Evolutionary conservation across 2,888 invertebrate genomes (phyloP), one percentile per base, ranked within the genome.

Genomic region (Drosophila glabriapex): DNA sequence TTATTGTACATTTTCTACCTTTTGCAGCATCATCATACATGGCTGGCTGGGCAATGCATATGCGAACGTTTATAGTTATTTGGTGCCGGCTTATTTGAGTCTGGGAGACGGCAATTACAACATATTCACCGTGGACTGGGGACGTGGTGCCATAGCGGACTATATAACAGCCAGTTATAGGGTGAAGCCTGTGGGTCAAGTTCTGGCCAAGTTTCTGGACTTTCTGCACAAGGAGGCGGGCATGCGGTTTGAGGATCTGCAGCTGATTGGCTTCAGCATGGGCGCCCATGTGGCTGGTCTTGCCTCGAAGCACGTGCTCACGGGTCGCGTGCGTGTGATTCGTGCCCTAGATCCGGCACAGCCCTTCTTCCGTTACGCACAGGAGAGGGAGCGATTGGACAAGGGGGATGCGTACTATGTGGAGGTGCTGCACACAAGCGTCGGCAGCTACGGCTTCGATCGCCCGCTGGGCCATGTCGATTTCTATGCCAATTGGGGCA

Each of bases 371-470:
- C 91, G 88, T 10, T 92, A 85, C 56, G 85, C 91, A 10, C 83
- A 86, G 58, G 73, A 77, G n/a, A 73, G 78, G 7, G 91, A 90
- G 33, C 91, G 92, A 2, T 91, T 97, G 25, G 95, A 95, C 63
- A 91, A 91, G 43, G 94, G 92, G 12, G 96, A 97, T 91, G 97
- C 96, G 0, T 92, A 94, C 50, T 96, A 96, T 87, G 96, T 96
- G 2, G 97, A 97, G 88, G 95, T 96, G 1, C 95, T 97, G 68
- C 97, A 97, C 88, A 96, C 96, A 0, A 95, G 95, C 76, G 95
- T 94, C 9, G 92, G 92, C 46, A 89, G 91, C 33, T 93, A 93
- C 71, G 92, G 92, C n/a, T 92, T 91, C 73, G 93, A 93, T 82
- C 91, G 85, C 70, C 87, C 94, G 0, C 78, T 94, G 83, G 95